A percentile compares a stretch with the other conserved stretches of the same genome.
These are phyloP conservation scores for Indicator maculatus DNA, from an alignment of 2,113 vertebrate genomes.

Conservation along the genomic window DNA sequence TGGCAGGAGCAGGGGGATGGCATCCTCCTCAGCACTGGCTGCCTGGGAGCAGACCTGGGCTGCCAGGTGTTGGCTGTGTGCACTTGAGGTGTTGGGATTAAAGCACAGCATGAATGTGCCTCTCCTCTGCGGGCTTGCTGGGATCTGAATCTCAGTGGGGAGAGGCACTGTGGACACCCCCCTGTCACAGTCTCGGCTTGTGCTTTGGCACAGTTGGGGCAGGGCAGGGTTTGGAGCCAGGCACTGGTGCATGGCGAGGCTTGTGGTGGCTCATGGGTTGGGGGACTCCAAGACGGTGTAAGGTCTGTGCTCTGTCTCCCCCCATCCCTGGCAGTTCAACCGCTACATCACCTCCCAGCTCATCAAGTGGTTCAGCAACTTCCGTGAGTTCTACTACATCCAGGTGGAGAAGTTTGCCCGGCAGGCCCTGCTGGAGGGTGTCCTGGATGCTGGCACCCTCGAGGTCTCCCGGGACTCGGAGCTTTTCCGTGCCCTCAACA, in stretches of 20 bases:
- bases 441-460: slow-evolving; percentile 80
- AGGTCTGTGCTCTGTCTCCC: not conserved
- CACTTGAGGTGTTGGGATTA: rapidly evolving
- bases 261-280: not conserved
- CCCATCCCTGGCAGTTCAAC: slow-evolving; percentile 81
- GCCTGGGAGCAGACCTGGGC: not conserved
- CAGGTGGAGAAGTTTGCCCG: slow-evolving; percentile 98
- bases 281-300: not conserved
- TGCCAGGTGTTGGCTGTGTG: not conserved
- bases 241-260: not conserved
- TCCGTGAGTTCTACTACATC: slow-evolving; percentile 98
- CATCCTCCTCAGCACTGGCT: not conserved
- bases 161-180: rapidly evolving
- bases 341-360: slow-evolving; percentile 97
- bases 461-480: slow-evolving; percentile 88
- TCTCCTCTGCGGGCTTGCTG: not conserved
- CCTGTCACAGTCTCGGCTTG: rapidly evolving
- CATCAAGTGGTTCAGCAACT: slow-evolving; percentile 99
- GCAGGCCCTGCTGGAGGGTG: slow-evolving; percentile 87
- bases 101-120: not conserved
- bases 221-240: not conserved
- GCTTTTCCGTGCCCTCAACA: slow-evolving; percentile 91
- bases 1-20: not conserved
- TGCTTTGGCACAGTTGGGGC: not conserved
- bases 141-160: rapidly evolving